Conservation (phyloP, 2,888 invertebrate genomes). For the Dolichomitus sp. region DNA sequence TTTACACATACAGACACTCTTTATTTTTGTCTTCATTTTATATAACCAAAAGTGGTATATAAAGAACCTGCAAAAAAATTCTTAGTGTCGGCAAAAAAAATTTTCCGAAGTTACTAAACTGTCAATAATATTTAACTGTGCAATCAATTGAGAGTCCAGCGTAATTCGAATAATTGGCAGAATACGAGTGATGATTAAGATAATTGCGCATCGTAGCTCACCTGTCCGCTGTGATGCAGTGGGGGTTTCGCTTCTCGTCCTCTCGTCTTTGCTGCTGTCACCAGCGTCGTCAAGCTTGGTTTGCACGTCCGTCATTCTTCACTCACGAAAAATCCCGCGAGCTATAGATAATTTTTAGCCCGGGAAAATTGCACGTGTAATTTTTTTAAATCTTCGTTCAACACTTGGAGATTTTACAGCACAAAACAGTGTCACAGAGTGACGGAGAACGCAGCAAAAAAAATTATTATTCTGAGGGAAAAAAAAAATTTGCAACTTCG, state of each 20-base stretch:
- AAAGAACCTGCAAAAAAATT: no score
- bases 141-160: neutral
- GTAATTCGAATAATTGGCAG: neutral
- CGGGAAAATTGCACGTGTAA: neutral
- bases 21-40: no score
- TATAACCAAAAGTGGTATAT: no score
- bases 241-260: constrained; percentile 70
- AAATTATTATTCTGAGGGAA: neutral
- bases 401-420: neutral
- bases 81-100: no score
- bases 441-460: neutral
- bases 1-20: no score
- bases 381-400: neutral
- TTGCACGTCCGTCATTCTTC: constrained; percentile 82
- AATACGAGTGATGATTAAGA: neutral
- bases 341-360: neutral
- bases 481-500: neutral
- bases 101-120: no score
- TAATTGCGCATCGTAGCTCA: constrained; percentile 48
- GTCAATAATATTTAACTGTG: no score
- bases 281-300: constrained; percentile 71
- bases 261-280: constrained; percentile 73
- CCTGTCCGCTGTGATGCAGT: constrained; percentile 79
- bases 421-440: neutral
- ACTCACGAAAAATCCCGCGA: constrained; percentile 40